A percentile compares a stretch with the other conserved stretches of the same genome.
Evolutionary conservation across 1,140 invertebrate species (phyloP).

Genomic region (Plutomurus gul): DNA sequence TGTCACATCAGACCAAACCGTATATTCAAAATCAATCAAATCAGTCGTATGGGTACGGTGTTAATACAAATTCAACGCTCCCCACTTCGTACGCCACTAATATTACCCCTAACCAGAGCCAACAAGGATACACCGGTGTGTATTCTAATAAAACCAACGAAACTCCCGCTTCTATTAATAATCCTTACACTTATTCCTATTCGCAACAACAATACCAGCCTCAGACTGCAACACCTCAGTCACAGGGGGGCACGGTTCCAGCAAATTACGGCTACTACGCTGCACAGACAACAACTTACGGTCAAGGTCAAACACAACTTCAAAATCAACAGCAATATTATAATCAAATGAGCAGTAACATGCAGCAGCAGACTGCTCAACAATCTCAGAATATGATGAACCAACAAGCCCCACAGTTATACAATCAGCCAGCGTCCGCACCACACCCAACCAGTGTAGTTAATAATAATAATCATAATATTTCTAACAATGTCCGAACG

Average conservation of each 20-base stretch:
- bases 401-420: not conserved
- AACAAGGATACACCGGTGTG: not conserved
- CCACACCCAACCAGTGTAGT: not conserved
- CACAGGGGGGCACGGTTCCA: not conserved
- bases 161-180: not conserved
- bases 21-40: not conserved
- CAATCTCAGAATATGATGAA: not conserved
- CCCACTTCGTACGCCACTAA: not conserved
- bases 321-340: slow-evolving; percentile 39
- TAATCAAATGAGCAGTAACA: not conserved
- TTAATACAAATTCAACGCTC: not conserved
- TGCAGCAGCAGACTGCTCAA: not conserved
- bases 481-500: not conserved
- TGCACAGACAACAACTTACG: slow-evolving; percentile 13
- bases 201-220: slow-evolving; percentile 23
- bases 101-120: not conserved
- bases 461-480: not conserved
- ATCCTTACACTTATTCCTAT: not conserved
- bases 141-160: not conserved
- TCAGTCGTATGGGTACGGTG: slow-evolving; percentile 29
- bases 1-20: not conserved
- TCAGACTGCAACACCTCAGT: not conserved
- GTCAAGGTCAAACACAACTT: not conserved
- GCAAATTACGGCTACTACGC: not conserved
- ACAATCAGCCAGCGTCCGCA: not conserved